Conservation (phyloP, 2,797 vertebrate species). For the Sciaenops ocellatus region DNA sequence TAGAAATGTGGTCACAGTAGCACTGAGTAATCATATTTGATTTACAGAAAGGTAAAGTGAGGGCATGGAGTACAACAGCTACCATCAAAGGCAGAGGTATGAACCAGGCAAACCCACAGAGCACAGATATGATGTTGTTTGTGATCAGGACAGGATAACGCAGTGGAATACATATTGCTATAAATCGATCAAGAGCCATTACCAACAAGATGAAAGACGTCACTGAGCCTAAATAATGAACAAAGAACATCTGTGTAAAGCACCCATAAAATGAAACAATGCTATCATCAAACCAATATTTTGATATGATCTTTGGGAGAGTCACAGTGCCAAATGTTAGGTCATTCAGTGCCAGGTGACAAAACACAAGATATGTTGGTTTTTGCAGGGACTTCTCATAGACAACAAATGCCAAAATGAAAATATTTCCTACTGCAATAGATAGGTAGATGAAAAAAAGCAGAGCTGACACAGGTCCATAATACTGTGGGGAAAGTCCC, state of each 20-base stretch:
- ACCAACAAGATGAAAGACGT: conserved; percentile 77
- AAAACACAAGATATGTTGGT: conserved; percentile 81
- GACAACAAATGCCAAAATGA: conserved; percentile 77
- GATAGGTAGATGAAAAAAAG: conserved; percentile 71
- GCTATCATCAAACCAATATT: conserved; percentile 76
- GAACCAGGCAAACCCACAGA: conserved; percentile 70
- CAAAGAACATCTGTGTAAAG: conserved; percentile 82
- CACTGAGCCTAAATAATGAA: conserved; percentile 79
- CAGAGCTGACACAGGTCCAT: conserved; percentile 59
- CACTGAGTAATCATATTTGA: conserved; percentile 83
- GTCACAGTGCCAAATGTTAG: conserved; percentile 80
- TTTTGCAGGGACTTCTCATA: conserved; percentile 79
- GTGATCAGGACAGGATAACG: conserved; percentile 81
- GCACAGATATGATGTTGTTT: conserved; percentile 60
- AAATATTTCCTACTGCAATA: conserved; percentile 78
- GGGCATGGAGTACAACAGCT: conserved; percentile 45
- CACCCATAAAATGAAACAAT: conserved; percentile 75
- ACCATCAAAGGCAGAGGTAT: conserved; percentile 63
- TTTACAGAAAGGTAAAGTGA: conserved; percentile 78
- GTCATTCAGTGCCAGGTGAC: conserved; percentile 81
- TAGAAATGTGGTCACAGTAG: conserved; percentile 83
- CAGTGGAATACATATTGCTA: conserved; percentile 80
- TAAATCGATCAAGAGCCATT: conserved; percentile 83
- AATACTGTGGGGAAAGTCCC: conserved; percentile 69
- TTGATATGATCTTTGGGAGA: conserved; percentile 81